A percentile compares a stretch with the other conserved stretches of the same genome.
Evolutionary conservation across 1,140 invertebrate species (phyloP).

Genomic region (Tigriopus japonicus): DNA sequence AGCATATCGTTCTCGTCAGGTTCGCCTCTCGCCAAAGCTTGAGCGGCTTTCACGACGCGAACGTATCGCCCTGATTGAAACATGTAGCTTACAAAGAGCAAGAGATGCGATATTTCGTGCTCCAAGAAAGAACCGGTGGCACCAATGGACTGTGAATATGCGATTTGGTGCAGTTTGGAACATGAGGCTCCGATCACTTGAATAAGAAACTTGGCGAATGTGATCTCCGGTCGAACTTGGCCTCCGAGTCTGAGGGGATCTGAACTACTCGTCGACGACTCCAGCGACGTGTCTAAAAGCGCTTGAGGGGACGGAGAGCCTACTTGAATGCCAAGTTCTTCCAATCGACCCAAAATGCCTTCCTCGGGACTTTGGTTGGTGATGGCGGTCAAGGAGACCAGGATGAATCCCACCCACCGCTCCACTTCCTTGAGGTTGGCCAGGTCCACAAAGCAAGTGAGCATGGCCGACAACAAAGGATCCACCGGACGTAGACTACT

Average conservation of each 20-base stretch:
- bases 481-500: conserved; percentile 49
- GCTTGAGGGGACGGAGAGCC: background rate
- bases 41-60: background rate
- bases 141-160: background rate
- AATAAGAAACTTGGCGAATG: conserved; percentile 7
- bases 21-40: background rate
- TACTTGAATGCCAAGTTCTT: conserved; percentile 8
- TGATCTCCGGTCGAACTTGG: background rate
- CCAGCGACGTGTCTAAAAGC: background rate
- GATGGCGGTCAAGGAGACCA: conserved; percentile 1
- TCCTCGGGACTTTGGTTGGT: conserved; percentile 12
- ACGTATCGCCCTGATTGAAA: background rate
- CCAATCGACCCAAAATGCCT: conserved; percentile 4
- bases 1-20: background rate
- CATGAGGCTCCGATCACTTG: conserved; percentile 8
- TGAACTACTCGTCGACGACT: background rate
- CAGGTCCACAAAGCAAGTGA: conserved; percentile 39
- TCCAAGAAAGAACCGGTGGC: background rate
- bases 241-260: background rate
- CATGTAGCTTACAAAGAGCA: conserved; percentile 11
- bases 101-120: background rate
- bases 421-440: conserved; percentile 18
- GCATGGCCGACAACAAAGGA: conserved; percentile 48
- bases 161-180: conserved; percentile 5
- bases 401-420: conserved; percentile 6